Base-by-base conservation (phyloP, 2,888 invertebrate genomes). In the Empis stercorea region DNA sequence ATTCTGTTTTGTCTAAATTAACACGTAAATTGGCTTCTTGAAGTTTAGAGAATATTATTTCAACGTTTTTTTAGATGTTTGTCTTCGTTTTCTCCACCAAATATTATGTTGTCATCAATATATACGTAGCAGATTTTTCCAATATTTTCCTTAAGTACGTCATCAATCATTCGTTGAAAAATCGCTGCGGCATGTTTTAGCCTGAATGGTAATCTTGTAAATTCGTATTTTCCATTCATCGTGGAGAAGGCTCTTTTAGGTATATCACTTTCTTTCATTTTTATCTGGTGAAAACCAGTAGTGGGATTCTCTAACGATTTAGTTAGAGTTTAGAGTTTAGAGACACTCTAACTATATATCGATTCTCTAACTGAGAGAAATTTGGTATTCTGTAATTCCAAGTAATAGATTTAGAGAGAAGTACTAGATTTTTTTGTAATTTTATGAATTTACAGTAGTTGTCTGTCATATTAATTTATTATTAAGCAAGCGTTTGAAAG, bases 261-360 rank as follows among this genome's bases (percentile, higher is more conserved):
- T 17, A 53, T 52, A 38, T 55, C 53, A 10, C 16, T 32, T 20
- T 42, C 39, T 34, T 47, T 54, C 54, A 54, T 55, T 7, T 17
- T 38, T 10, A 56, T 56, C 39, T 57, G 55, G 16, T 57, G 53
- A 27, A 57, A 59, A 10, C 54, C 52, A 2, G 55, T n/a, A n/a
- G n/a, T n/a, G n/a, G n/a, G n/a, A n/a, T n/a, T n/a, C n/a, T n/a
- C n/a, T n/a, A n/a, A n/a, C n/a, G n/a, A n/a, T n/a, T n/a, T n/a
- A n/a, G n/a, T n/a, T n/a, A n/a, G n/a, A n/a, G n/a, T n/a, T n/a
- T n/a, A n/a, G n/a, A n/a, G n/a, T n/a, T n/a, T n/a, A n/a, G n/a
- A n/a, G n/a, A n/a, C n/a, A n/a, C n/a, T n/a, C n/a, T n/a, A n/a
- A n/a, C n/a, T n/a, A n/a, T n/a, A n/a, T n/a, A n/a, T n/a, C n/a